Evolutionary conservation across 2,113 vertebrate genomes (phyloP), one percentile per base, ranked within the genome.

Genomic region (Neogobius melanostomus): DNA sequence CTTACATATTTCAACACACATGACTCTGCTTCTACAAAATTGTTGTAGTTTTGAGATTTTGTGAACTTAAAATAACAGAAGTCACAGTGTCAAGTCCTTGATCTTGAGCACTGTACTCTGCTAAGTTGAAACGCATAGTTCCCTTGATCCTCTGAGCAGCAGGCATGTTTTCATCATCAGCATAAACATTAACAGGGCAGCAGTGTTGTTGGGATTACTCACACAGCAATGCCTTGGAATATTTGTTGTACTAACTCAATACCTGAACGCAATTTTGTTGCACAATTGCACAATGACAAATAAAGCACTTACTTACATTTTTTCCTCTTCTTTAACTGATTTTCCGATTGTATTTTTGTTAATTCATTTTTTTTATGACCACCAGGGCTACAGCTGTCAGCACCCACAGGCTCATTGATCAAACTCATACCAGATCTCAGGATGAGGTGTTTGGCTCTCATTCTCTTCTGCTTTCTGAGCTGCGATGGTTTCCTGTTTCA

Each of bases 401-500:
- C 28, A 6, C 53, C 28, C 53, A 56, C 53, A 56, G 53, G 5
- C 17, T 56, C 53, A 9, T 28, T 11, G 9, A 28, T 56, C 10
- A 9, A 11, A 5, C 53, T 56, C 9, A 12, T 4, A 28, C 28
- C 70, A 0, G 15, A 64, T 70, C 69, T 49, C 74, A 86, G 70
- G 60, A 92, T 92, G 90, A 89, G 74, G 73, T 66, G 71, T 11
- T 44, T 86, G 71, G 70, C 62, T 42, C 43, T 92, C 42, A 11
- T 74, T 66, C 47, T 92, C 15, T 69, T 89, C 69, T 86, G 62
- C 71, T 72, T 91, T 64, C 51, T 91, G 52, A 83, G 83, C 73
- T 90, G 86, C 64, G 42, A 76, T 1, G 68, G 84, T 15, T 79
- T 49, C 10, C 61, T 52, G 46, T 64, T 64, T 6, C 71, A 84